Evolutionary conservation across 2,797 vertebrate species (phyloP).

Genomic region (Pseudocheirus occidentalis): DNA sequence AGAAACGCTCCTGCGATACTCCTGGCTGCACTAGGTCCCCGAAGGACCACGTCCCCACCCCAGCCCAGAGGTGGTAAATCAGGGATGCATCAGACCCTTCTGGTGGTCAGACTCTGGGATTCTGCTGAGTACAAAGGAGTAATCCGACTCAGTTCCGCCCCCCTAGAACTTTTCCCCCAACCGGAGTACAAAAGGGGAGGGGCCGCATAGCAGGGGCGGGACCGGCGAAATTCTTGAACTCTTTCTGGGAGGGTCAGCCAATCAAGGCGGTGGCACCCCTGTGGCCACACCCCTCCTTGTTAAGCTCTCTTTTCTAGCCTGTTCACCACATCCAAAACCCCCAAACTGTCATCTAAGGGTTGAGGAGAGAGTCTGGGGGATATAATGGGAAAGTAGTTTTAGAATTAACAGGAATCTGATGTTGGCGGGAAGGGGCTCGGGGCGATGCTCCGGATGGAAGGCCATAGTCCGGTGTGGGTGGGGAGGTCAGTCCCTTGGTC

Average conservation of each 20-base stretch:
- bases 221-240: slow-evolving; percentile 45
- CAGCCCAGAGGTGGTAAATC: background rate
- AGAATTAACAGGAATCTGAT: slow-evolving; percentile 70
- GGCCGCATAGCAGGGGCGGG: slow-evolving; percentile 5
- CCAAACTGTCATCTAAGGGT: slow-evolving; percentile 24
- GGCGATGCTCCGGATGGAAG: background rate
- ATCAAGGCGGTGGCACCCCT: background rate
- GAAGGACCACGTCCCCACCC: slow-evolving; percentile 8
- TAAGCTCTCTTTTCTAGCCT: slow-evolving; percentile 4
- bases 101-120: slow-evolving; percentile 54
- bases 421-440: slow-evolving; percentile 62
- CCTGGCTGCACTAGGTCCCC: background rate
- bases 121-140: background rate
- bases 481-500: background rate
- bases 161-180: slow-evolving; percentile 62
- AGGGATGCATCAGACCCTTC: slow-evolving; percentile 75
- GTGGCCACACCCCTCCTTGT: background rate
- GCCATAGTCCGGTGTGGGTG: background rate
- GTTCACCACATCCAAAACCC: background rate
- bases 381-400: slow-evolving; percentile 86
- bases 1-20: background rate
- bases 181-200: slow-evolving; percentile 40
- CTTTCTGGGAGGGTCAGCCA: slow-evolving; percentile 48
- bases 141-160: slow-evolving; percentile 60
- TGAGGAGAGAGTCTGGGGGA: slow-evolving; percentile 49